phyloP scores from a whole-genome alignment of 2,113 vertebrate species.

The Leptosomus discolor region DNA sequence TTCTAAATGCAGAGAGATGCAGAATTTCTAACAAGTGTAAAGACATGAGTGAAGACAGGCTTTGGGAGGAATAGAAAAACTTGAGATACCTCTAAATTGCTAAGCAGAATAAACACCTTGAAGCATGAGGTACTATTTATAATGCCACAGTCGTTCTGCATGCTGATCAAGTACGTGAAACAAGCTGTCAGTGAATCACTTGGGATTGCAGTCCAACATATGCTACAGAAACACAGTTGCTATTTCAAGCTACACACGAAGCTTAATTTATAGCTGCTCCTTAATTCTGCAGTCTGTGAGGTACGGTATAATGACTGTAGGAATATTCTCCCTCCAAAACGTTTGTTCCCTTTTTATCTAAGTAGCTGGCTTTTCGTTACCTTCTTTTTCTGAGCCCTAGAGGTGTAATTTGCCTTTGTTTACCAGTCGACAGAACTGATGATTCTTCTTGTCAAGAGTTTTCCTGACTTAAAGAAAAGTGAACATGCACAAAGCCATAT shows the following conservation, averaged over 20 bases:
- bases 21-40: not conserved
- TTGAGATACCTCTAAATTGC: not conserved
- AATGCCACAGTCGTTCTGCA: not conserved
- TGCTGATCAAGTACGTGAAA: not conserved
- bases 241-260: not conserved
- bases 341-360: not conserved
- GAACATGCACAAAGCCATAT: not conserved
- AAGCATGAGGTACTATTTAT: not conserved
- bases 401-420: not conserved
- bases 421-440: not conserved
- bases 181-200: not conserved
- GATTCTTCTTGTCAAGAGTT: not conserved
- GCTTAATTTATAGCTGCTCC: not conserved
- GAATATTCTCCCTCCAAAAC: not conserved
- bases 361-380: not conserved
- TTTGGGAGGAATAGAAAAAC: not conserved
- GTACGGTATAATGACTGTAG: not conserved
- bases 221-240: not conserved
- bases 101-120: not conserved
- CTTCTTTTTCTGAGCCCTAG: not conserved
- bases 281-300: not conserved
- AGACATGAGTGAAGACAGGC: not conserved
- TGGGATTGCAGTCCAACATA: not conserved
- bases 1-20: not conserved
- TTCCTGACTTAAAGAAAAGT: not conserved